A percentile compares a stretch with the other conserved stretches of the same genome.
Evolutionary conservation across 2,797 vertebrate species (phyloP).

Genomic region (Lates japonicus): DNA sequence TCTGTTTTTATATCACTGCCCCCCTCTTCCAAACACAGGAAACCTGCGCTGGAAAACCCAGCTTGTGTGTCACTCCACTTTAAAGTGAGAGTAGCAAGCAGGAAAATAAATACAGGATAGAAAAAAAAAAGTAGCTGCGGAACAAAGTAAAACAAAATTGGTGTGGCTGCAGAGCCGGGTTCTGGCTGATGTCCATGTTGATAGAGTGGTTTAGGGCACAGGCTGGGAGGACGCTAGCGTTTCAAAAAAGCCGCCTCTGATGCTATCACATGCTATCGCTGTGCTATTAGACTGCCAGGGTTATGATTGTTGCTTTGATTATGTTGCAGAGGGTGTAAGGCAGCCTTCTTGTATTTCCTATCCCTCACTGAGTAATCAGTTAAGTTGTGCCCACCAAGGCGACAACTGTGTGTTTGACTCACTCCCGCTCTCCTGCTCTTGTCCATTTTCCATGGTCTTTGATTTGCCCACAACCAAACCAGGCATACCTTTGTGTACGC

Average conservation of each 20-base stretch:
- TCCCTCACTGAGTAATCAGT: conserved; percentile 38
- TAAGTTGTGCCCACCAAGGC: conserved; percentile 24
- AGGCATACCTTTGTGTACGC: not conserved
- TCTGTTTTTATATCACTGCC: conserved; percentile 74
- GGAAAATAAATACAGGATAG: conserved; percentile 77
- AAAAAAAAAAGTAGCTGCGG: conserved; percentile 67
- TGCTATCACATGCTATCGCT: conserved; percentile 66
- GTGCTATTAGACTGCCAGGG: conserved; percentile 59
- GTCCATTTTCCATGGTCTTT: conserved; percentile 20
- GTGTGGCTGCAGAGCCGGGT: conserved; percentile 58
- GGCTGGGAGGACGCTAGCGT: conserved; percentile 49
- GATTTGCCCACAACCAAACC: not conserved
- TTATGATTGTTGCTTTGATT: conserved; percentile 69
- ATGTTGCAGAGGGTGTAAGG: conserved; percentile 44
- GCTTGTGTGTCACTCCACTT: conserved; percentile 77
- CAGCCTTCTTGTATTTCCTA: conserved; percentile 52
- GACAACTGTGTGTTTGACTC: conserved; percentile 25
- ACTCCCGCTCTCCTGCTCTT: not conserved
- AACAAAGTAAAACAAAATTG: conserved; percentile 77
- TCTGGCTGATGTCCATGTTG: conserved; percentile 80
- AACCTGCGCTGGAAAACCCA: conserved; percentile 74
- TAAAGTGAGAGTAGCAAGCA: conserved; percentile 78
- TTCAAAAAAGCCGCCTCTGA: conserved; percentile 59
- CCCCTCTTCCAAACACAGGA: conserved; percentile 77
- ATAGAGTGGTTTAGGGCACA: conserved; percentile 58